phyloP scores from a whole-genome alignment of 2,113 vertebrate species.

The Eudyptes chrysolophus region DNA sequence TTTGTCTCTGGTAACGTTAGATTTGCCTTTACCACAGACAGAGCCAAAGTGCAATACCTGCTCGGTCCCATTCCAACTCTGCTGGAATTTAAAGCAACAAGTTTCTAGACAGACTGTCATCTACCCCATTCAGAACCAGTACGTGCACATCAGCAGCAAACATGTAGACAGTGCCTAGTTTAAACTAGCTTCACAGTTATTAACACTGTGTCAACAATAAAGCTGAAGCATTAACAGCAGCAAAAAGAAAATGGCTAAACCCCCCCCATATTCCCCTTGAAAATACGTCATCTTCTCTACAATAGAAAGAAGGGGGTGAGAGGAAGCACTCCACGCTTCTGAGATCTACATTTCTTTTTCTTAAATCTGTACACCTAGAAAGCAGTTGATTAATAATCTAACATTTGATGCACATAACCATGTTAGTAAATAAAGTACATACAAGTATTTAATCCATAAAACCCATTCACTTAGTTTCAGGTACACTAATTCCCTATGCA shows the following conservation, averaged over 20 bases:
- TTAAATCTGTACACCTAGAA: background rate
- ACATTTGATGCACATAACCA: background rate
- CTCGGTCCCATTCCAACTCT: background rate
- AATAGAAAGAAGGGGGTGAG: background rate
- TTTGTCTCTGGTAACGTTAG: background rate
- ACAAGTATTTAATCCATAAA: background rate
- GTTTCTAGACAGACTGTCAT: background rate
- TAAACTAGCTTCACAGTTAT: background rate
- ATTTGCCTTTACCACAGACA: background rate
- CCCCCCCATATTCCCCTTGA: background rate
- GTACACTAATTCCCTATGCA: background rate
- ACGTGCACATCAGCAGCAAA: rapidly evolving
- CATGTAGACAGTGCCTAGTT: background rate
- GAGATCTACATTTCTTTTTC: background rate
- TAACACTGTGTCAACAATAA: background rate
- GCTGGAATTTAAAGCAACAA: background rate
- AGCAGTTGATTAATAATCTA: background rate
- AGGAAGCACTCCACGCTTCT: background rate
- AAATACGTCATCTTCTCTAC: background rate
- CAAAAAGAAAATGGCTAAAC: background rate
- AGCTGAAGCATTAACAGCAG: background rate
- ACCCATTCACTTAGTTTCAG: background rate
- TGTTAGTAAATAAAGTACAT: background rate
- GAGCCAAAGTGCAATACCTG: background rate
- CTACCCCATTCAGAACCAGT: background rate